These are phyloP conservation scores for Lasioglossum lativentre DNA, from an alignment of 2,888 invertebrate species.

Conservation along the genomic window DNA sequence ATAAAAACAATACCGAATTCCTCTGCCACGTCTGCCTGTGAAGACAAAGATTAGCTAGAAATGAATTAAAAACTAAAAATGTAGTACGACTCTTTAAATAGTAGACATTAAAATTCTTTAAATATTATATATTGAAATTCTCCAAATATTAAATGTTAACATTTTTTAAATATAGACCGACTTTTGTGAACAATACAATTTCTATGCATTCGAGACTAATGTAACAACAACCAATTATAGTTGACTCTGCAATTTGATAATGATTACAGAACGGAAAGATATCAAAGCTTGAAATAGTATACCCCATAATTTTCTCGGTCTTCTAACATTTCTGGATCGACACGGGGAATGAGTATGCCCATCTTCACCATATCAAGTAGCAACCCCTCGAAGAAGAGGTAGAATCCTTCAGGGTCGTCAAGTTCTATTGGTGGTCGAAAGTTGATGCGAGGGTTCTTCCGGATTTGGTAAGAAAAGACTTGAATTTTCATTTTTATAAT, in stretches of 20 bases:
- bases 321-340: constrained; percentile 74
- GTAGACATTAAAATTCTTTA: background rate
- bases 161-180: background rate
- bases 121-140: background rate
- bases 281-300: constrained; percentile 53
- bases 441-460: constrained; percentile 88
- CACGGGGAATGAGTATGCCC: constrained; percentile 89
- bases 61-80: background rate
- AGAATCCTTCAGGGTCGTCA: constrained; percentile 89
- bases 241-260: no score
- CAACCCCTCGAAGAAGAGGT: constrained; percentile 88
- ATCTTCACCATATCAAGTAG: constrained; percentile 92
- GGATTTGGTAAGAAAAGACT: constrained; percentile 85
- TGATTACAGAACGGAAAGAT: background rate
- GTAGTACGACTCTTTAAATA: background rate
- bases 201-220: background rate
- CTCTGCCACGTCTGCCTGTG: constrained; percentile 80
- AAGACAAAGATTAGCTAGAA: constrained; percentile 44
- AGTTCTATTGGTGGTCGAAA: constrained; percentile 91
- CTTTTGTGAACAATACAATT: background rate
- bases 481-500: background rate
- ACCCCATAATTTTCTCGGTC: constrained; percentile 79
- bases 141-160: background rate
- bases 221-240: background rate
- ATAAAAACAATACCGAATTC: constrained; percentile 80